Evolutionary conservation across 2,888 invertebrate species (phyloP).

Genomic region (Pseudococcus longispinus): DNA sequence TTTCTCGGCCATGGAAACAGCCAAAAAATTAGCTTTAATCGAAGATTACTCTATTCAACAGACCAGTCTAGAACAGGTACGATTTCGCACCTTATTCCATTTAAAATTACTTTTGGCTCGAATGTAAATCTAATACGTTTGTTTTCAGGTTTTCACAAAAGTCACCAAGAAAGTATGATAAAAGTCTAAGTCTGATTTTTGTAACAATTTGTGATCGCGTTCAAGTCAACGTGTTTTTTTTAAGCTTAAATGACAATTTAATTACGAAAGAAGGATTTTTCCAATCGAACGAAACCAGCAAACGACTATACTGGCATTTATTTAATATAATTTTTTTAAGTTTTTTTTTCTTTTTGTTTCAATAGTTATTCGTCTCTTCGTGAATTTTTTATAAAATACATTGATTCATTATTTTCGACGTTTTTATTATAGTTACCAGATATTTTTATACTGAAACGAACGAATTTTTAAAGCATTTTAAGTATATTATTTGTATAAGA

Average conservation of each 20-base stretch:
- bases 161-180: constrained; percentile 25
- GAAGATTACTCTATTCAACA: constrained; percentile 59
- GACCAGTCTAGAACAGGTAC: constrained; percentile 59
- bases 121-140: not conserved
- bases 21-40: constrained; percentile 57
- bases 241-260: constrained; percentile 18
- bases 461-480: constrained; percentile 42
- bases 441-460: constrained; percentile 23
- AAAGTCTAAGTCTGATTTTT: constrained; percentile 32
- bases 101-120: not conserved
- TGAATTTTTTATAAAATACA: not conserved
- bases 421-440: constrained; percentile 32
- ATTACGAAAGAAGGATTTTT: not conserved
- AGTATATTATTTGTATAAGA: constrained; percentile 22
- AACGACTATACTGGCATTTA: constrained; percentile 42
- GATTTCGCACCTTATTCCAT: not conserved
- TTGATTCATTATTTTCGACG: not conserved
- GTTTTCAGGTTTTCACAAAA: constrained; percentile 36
- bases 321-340: constrained; percentile 43
- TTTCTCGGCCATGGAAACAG: constrained; percentile 58
- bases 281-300: not conserved
- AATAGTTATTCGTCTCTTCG: not conserved
- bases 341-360: not conserved
- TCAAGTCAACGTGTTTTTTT: constrained; percentile 19
- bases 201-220: constrained; percentile 23